phyloP scores from a whole-genome alignment of 2,888 invertebrate genomes.

The Bhutanitis thaidina region DNA sequence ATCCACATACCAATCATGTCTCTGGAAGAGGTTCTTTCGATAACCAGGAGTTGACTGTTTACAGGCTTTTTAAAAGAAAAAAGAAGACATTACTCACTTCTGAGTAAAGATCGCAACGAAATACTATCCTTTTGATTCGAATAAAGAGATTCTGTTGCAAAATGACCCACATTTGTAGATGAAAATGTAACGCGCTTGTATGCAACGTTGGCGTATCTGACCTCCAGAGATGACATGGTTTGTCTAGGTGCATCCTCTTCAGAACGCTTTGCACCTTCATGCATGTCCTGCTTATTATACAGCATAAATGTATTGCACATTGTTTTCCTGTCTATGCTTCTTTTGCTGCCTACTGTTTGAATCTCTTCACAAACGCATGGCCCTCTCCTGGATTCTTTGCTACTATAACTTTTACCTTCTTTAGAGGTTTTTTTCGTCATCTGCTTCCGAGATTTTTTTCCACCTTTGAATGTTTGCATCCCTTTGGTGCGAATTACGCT shows the following conservation, averaged over 20 bases:
- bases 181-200: constrained; percentile 44
- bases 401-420: not conserved
- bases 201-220: constrained; percentile 42
- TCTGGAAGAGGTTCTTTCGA: too few relatives aligned
- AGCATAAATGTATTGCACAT: constrained; percentile 5
- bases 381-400: not conserved
- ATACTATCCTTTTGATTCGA: constrained; percentile 20
- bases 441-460: constrained; percentile 1
- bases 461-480: constrained; percentile 24
- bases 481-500: constrained; percentile 1
- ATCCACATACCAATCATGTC: too few relatives aligned
- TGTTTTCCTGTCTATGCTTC: constrained; percentile 5
- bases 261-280: constrained; percentile 1
- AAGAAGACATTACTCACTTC: constrained; percentile 37
- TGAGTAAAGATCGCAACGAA: constrained; percentile 57
- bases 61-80: too few relatives aligned
- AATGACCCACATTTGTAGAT: constrained; percentile 35
- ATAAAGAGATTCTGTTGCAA: constrained; percentile 24
- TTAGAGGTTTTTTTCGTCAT: not conserved
- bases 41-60: too few relatives aligned
- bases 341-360: constrained; percentile 7
- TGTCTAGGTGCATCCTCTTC: constrained; percentile 26
- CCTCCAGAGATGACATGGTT: constrained; percentile 45
- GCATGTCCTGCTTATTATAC: constrained; percentile 3
- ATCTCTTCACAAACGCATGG: constrained; percentile 10